Evolutionary conservation across 2,797 vertebrate genomes (phyloP).

Genomic region (Champsocephalus gunnari): DNA sequence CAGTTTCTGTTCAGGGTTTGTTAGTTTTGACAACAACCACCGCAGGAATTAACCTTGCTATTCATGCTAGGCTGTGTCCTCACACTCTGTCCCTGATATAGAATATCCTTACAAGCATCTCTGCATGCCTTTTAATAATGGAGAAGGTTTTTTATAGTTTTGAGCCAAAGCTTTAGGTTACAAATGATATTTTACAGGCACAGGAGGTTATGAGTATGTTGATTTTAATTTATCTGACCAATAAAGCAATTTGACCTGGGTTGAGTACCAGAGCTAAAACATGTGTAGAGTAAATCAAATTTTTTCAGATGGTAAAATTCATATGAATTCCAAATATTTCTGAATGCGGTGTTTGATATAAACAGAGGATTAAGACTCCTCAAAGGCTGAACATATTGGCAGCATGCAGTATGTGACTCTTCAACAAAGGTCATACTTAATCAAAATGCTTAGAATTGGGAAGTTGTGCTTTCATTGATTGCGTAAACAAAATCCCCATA

Average conservation of each 20-base stretch:
- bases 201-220: not conserved
- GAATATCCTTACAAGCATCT: not conserved
- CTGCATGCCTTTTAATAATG: not conserved
- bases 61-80: not conserved
- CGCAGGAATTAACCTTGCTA: not conserved
- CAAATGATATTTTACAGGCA: conserved; percentile 18
- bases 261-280: not conserved
- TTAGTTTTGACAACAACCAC: not conserved
- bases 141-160: not conserved
- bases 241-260: conserved; percentile 18
- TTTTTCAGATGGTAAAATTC: conserved; percentile 12
- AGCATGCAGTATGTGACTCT: conserved; percentile 1
- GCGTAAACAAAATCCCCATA: conserved; percentile 6
- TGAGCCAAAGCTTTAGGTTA: conserved; percentile 17
- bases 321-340: not conserved
- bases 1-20: conserved; percentile 4
- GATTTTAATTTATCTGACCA: conserved; percentile 26
- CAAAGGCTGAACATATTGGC: conserved; percentile 2
- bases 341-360: not conserved
- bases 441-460: not conserved
- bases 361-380: not conserved
- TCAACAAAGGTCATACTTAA: not conserved
- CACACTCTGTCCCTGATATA: not conserved
- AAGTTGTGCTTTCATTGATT: conserved; percentile 10
- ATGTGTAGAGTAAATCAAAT: conserved; percentile 1